Evolutionary conservation across 2,888 invertebrate species (phyloP).

Genomic region (Pseudococcus viburni): DNA sequence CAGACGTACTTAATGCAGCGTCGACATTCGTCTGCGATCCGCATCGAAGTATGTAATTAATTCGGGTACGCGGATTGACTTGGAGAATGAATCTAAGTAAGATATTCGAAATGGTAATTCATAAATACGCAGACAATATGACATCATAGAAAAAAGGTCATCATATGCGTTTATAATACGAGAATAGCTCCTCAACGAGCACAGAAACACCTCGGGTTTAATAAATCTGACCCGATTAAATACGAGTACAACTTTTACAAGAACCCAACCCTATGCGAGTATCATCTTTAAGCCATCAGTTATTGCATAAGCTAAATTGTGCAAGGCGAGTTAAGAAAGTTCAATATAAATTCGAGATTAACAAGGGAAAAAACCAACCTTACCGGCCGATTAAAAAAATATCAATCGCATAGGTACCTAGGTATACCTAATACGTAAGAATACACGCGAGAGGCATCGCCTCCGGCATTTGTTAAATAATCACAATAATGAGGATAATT

Average conservation of each 20-base stretch:
- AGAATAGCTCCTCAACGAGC: background rate
- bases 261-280: conserved; percentile 52
- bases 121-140: conserved; percentile 9
- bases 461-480: conserved; percentile 12
- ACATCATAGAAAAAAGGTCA: conserved; percentile 50
- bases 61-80: background rate
- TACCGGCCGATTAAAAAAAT: background rate
- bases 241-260: conserved; percentile 42
- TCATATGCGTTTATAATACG: background rate
- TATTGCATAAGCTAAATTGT: conserved; percentile 57
- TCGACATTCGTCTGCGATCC: background rate
- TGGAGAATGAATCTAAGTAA: background rate
- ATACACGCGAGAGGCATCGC: background rate
- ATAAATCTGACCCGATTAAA: conserved; percentile 50
- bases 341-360: conserved; percentile 20
- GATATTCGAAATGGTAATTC: background rate
- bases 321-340: conserved; percentile 58
- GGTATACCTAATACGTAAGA: too few species aligned
- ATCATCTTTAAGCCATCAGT: conserved; percentile 61
- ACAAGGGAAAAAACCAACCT: background rate
- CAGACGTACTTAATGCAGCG: background rate
- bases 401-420: background rate
- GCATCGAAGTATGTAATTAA: conserved; percentile 12
- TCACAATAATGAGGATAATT: background rate
- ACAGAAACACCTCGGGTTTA: conserved; percentile 52